Percentiles rank a stretch among this genome's conserved stretches.
phyloP scores from a whole-genome alignment of 2,888 invertebrate genomes.

The Netelia melanura region DNA sequence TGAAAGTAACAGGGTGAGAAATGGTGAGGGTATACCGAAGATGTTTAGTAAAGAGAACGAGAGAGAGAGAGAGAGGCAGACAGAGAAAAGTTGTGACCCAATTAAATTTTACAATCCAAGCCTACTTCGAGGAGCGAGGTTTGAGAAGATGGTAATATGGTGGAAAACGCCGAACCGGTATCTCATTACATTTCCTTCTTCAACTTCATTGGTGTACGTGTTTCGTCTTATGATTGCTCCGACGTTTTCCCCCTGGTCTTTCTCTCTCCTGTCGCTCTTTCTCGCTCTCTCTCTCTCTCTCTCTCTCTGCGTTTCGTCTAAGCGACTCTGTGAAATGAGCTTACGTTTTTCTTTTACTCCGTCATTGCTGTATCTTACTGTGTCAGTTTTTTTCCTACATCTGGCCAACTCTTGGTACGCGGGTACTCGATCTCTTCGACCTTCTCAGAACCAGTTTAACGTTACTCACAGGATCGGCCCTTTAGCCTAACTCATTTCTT shows the following conservation, averaged over 20 bases:
- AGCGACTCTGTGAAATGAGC: constrained; percentile 14
- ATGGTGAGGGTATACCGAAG: constrained; percentile 29
- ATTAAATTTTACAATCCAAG: constrained; percentile 77
- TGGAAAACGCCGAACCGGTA: constrained; percentile 44
- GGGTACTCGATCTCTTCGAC: constrained; percentile 34
- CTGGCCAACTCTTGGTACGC: neutral
- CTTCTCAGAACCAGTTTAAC: constrained; percentile 1
- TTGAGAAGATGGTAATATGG: constrained; percentile 20
- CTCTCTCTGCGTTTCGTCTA: constrained; percentile 38
- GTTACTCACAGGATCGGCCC: neutral
- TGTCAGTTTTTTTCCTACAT: neutral
- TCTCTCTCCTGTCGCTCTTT: too few species aligned
- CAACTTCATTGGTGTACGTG: constrained; percentile 26
- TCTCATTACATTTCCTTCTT: constrained; percentile 59
- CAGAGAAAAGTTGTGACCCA: constrained; percentile 73
- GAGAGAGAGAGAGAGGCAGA: constrained; percentile 34
- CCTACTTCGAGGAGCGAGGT: constrained; percentile 33
- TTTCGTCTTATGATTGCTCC: constrained; percentile 14
- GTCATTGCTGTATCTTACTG: constrained; percentile 23
- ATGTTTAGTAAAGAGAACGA: constrained; percentile 9
- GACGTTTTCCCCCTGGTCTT: constrained; percentile 3
- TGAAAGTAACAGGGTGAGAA: constrained; percentile 25
- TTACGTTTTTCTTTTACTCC: constrained; percentile 25
- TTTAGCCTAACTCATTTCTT: neutral
- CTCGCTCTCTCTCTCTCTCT: constrained; percentile 24